These are phyloP conservation scores for Clarias magur DNA, from an alignment of 2,113 vertebrate species.

Conservation along the genomic window DNA sequence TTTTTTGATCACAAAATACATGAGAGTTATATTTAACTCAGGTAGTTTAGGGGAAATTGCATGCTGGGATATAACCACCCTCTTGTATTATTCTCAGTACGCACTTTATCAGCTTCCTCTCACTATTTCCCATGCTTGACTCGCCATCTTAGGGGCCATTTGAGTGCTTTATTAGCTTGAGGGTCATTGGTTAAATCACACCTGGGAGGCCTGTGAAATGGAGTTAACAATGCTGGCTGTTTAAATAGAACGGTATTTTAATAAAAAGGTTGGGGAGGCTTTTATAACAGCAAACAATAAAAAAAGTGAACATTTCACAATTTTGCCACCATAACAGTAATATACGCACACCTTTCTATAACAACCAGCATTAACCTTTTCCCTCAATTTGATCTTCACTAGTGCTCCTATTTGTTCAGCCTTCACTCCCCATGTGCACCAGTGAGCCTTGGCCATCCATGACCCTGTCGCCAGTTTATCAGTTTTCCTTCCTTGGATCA, in stretches of 20 bases:
- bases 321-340: too few species aligned
- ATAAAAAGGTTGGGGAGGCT: neutral
- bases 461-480: too few species aligned
- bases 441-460: too few species aligned
- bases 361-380: too few species aligned
- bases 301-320: neutral
- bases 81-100: neutral
- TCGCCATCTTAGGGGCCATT: neutral
- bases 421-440: too few species aligned
- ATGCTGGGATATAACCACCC: neutral
- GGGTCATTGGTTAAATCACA: neutral
- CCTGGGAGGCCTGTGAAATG: neutral
- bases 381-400: too few species aligned
- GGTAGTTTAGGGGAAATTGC: neutral
- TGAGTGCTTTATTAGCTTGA: neutral
- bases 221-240: neutral
- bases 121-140: neutral
- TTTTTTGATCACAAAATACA: neutral
- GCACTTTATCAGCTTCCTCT: neutral
- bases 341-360: too few species aligned
- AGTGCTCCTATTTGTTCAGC: too few species aligned
- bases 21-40: neutral
- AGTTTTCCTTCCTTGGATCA: too few species aligned
- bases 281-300: neutral
- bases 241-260: neutral